Evolutionary conservation across 2,113 vertebrate species (phyloP).

Genomic region (Sus scrofa): DNA sequence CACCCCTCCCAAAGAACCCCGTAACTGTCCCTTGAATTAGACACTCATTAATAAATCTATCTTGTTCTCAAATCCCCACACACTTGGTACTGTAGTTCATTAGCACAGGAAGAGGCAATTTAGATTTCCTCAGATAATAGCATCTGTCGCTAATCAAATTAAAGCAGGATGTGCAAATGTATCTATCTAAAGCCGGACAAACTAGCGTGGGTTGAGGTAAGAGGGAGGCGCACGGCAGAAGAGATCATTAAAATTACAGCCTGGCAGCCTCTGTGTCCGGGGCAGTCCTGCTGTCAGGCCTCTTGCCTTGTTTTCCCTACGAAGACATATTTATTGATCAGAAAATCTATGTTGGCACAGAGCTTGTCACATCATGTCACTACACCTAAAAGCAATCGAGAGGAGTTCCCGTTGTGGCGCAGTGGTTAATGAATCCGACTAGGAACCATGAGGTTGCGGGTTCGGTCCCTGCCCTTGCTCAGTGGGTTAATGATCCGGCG

Average conservation of each 20-base stretch:
- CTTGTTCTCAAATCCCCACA: conserved; percentile 86
- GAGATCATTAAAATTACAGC: not conserved
- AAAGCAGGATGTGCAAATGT: conserved; percentile 81
- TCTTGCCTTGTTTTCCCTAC: not conserved
- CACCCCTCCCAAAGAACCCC: conserved; percentile 54
- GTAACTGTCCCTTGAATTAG: conserved; percentile 87
- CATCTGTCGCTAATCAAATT: conserved; percentile 88
- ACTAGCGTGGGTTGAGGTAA: not conserved
- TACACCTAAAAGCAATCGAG: not conserved
- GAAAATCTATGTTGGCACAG: not conserved
- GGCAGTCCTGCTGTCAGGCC: not conserved
- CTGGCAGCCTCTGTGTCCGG: rapidly evolving
- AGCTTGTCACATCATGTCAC: not conserved
- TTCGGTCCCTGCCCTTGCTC: too few relatives aligned
- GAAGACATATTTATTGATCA: not conserved
- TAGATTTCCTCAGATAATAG: conserved; percentile 89
- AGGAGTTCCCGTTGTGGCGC: too few relatives aligned
- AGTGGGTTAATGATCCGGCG: too few relatives aligned
- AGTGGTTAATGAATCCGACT: too few relatives aligned
- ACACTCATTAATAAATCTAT: conserved; percentile 86
- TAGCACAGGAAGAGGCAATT: conserved; percentile 88
- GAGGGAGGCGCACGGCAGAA: not conserved
- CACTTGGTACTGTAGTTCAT: conserved; percentile 86
- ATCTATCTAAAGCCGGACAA: conserved; percentile 75
- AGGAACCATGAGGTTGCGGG: too few relatives aligned